Percentiles rank a stretch among this genome's conserved stretches.
Evolutionary conservation across 2,797 vertebrate genomes (phyloP).

Genomic region (Crocidura indochinensis): DNA sequence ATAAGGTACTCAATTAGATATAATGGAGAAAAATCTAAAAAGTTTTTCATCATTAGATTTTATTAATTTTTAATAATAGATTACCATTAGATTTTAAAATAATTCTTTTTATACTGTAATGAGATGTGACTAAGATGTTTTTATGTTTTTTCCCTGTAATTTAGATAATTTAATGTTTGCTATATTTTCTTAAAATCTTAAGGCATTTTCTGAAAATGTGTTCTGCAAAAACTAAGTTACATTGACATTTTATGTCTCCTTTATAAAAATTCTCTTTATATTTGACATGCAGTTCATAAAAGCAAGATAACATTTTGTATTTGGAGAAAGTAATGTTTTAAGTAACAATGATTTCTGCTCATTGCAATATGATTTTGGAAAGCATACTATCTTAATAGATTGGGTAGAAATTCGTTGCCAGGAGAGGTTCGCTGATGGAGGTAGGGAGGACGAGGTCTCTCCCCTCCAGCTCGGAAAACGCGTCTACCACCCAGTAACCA

Average conservation of each 20-base stretch:
- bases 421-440: no score
- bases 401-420: no score
- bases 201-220: neutral
- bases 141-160: conserved; percentile 39
- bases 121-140: neutral
- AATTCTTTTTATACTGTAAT: neutral
- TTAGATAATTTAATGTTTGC: neutral
- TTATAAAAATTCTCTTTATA: neutral
- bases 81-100: conserved; percentile 30
- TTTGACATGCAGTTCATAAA: conserved; percentile 47
- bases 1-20: neutral
- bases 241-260: conserved; percentile 25
- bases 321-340: conserved; percentile 14
- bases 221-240: conserved; percentile 17
- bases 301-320: conserved; percentile 31
- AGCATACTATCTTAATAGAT: neutral
- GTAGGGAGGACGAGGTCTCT: no score
- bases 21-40: neutral
- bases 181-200: conserved; percentile 45
- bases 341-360: conserved; percentile 17
- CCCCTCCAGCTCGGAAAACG: no score
- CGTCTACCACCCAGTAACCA: no score
- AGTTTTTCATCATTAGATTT: conserved; percentile 18
- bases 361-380: conserved; percentile 11
- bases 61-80: no score